Conservation (phyloP, 2,888 invertebrate species). For the Lathronympha strigana region DNA sequence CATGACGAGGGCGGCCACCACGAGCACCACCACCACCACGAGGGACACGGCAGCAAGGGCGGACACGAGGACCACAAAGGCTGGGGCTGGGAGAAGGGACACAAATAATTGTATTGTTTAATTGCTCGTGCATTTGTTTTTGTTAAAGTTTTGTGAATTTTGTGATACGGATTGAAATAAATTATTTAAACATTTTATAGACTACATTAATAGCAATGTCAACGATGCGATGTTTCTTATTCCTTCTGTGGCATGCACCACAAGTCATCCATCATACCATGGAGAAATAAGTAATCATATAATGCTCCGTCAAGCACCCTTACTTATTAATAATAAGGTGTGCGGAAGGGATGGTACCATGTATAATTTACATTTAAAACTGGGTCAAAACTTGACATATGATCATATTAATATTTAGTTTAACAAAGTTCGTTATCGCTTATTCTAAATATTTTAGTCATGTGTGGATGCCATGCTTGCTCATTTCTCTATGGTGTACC, state of each 20-base stretch:
- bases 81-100: constrained; percentile 87
- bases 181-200: constrained; percentile 43
- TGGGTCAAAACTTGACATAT: no score
- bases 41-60: constrained; percentile 90
- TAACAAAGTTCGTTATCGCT: no score
- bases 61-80: constrained; percentile 91
- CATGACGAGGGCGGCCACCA: constrained; percentile 90
- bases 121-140: constrained; percentile 55
- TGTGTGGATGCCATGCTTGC: no score
- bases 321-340: no score
- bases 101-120: constrained; percentile 55
- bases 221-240: background rate
- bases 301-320: no score
- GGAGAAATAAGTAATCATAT: no score
- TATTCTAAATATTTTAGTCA: no score
- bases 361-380: no score
- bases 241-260: background rate
- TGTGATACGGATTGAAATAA: constrained; percentile 61
- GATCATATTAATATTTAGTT: no score
- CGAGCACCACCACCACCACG: constrained; percentile 88
- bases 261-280: no score
- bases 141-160: constrained; percentile 71
- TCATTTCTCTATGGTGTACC: no score
- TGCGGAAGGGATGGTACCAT: no score
- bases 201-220: background rate